These are phyloP conservation scores for Brachymystax lenok DNA, from an alignment of 2,797 vertebrate genomes.

Conservation along the genomic window DNA sequence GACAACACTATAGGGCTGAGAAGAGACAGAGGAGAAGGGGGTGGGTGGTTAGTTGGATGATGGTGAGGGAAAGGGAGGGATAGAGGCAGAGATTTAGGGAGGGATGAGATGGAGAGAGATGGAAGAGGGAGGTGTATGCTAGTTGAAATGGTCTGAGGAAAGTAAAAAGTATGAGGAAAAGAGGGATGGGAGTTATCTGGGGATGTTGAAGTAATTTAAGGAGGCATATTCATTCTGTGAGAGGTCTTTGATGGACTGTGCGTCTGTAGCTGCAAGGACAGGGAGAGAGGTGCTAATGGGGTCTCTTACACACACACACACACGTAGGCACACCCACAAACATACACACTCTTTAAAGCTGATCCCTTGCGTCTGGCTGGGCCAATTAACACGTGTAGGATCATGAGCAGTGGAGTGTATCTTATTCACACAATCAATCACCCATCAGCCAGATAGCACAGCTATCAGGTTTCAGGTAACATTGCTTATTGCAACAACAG, in stretches of 20 bases:
- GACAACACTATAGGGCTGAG: constrained; percentile 53
- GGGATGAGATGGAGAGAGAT: constrained; percentile 3
- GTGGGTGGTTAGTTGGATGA: no score
- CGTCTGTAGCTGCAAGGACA: constrained; percentile 61
- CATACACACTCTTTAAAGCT: no score
- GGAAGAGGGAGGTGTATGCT: constrained; percentile 23
- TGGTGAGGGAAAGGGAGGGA: no score
- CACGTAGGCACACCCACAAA: constrained; percentile 14
- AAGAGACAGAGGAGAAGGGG: neutral
- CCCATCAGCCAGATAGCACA: constrained; percentile 64
- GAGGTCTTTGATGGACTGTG: constrained; percentile 60
- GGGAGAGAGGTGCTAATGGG: constrained; percentile 43
- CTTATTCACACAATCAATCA: constrained; percentile 71
- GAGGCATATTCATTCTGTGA: constrained; percentile 51
- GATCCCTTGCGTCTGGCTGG: constrained; percentile 23
- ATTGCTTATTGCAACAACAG: no score
- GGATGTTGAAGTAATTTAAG: constrained; percentile 59
- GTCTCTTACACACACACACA: constrained; percentile 21
- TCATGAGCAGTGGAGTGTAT: constrained; percentile 64
- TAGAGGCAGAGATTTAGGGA: neutral
- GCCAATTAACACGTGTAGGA: constrained; percentile 63
- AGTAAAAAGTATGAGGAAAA: constrained; percentile 10
- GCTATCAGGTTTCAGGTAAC: no score
- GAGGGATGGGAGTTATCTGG: constrained; percentile 32
- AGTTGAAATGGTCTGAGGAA: constrained; percentile 11